Evolutionary conservation across 37 sponge, comb jelly and placozoan species (phyloP).

Genomic region (Eunapius fragilis): DNA sequence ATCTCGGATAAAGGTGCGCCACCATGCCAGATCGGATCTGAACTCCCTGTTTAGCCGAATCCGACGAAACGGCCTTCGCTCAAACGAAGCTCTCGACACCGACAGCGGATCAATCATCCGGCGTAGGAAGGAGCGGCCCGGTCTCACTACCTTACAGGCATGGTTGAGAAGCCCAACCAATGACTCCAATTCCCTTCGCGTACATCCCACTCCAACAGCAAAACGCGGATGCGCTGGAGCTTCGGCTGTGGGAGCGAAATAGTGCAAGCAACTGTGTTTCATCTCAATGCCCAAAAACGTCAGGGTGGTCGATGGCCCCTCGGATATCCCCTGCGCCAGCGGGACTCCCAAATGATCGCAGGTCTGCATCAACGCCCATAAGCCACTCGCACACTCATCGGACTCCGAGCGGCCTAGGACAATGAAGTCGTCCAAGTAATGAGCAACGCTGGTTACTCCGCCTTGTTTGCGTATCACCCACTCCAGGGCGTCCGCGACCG

Average conservation of each 20-base stretch:
- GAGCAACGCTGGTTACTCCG: not conserved
- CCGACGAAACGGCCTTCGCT: not conserved
- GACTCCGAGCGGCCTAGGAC: constrained; percentile 5
- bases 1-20: constrained; percentile 4
- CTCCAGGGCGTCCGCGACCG: constrained; percentile 6
- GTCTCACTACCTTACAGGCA: constrained; percentile 1
- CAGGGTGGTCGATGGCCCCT: constrained; percentile 15
- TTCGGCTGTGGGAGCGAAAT: not conserved
- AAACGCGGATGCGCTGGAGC: not conserved
- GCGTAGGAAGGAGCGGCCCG: constrained; percentile 13
- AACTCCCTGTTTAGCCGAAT: constrained; percentile 12
- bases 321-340: not conserved
- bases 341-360: constrained; percentile 11
- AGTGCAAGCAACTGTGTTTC: not conserved
- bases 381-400: not conserved
- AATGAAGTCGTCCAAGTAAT: no score
- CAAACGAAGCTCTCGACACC: not conserved
- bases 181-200: not conserved
- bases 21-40: constrained; percentile 34
- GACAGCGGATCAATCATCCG: not conserved
- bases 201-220: not conserved
- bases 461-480: constrained; percentile 5
- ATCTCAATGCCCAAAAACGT: constrained; percentile 15
- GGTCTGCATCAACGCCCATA: not conserved
- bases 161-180: not conserved